Conservation (phyloP, 2,797 vertebrate species). For the Siniperca scherzeri region DNA sequence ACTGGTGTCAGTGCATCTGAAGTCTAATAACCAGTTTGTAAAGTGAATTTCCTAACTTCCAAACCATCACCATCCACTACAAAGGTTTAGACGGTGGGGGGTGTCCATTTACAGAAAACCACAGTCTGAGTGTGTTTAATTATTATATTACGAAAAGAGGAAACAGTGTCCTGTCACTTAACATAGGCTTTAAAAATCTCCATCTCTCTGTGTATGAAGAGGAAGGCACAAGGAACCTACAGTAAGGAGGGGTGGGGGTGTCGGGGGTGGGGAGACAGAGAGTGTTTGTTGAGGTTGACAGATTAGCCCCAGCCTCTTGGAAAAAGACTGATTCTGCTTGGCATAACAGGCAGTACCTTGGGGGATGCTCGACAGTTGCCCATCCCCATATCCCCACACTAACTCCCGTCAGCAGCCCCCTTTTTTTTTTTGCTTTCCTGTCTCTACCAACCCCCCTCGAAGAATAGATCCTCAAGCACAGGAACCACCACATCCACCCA, state of each 20-base stretch:
- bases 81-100: constrained; percentile 1
- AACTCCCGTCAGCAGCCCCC: constrained; percentile 69
- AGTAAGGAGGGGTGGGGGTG: constrained; percentile 46
- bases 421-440: constrained; percentile 71
- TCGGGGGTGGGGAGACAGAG: constrained; percentile 42
- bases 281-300: constrained; percentile 84
- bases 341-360: constrained; percentile 84
- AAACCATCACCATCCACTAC: constrained; percentile 21
- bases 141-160: neutral
- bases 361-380: constrained; percentile 84
- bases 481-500: constrained; percentile 65
- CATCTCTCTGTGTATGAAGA: constrained; percentile 53
- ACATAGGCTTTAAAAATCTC: constrained; percentile 39
- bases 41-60: constrained; percentile 44
- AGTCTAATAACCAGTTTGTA: constrained; percentile 17
- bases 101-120: constrained; percentile 16
- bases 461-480: constrained; percentile 72
- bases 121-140: neutral
- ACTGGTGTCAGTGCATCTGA: constrained; percentile 41
- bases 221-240: constrained; percentile 48
- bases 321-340: constrained; percentile 85
- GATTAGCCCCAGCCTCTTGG: constrained; percentile 83
- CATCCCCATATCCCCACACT: constrained; percentile 78
- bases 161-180: constrained; percentile 13
- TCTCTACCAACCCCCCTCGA: constrained; percentile 82